Conservation (phyloP, 2,888 invertebrate genomes). For the Tipula lateralis region DNA sequence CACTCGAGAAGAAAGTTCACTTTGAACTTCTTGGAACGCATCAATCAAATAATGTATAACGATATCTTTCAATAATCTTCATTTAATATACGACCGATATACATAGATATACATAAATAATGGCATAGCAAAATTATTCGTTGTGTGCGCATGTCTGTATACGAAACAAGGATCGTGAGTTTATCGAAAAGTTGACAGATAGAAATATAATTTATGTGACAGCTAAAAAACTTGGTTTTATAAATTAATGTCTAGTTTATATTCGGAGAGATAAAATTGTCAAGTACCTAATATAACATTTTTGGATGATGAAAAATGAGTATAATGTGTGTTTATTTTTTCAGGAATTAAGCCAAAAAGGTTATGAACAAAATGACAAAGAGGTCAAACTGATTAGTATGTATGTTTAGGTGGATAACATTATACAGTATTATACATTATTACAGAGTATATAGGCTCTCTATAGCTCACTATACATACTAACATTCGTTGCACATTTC, state of each 20-base stretch:
- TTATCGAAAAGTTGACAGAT: constrained; percentile 12
- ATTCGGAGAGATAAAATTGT: background rate
- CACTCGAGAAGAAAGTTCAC: background rate
- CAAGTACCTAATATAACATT: background rate
- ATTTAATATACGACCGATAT: background rate
- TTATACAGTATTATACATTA: too few relatives aligned
- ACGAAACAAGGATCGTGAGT: too few relatives aligned
- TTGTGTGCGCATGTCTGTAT: background rate
- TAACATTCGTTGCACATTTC: too few relatives aligned
- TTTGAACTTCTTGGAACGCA: background rate
- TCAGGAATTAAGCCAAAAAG: background rate
- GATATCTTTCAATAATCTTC: background rate
- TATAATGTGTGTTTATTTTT: background rate
- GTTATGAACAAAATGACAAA: too few relatives aligned
- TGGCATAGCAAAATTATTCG: background rate
- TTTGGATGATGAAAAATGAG: background rate
- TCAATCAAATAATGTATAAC: background rate
- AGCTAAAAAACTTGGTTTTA: background rate
- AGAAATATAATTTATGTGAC: background rate
- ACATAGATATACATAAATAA: background rate
- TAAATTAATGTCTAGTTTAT: background rate
- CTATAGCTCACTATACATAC: too few relatives aligned
- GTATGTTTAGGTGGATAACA: background rate
- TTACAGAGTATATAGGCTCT: too few relatives aligned
- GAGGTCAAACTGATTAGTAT: too few relatives aligned